A percentile compares a stretch with the other conserved stretches of the same genome.
phyloP scores from a whole-genome alignment of 2,888 invertebrate genomes.

The Hyposoter didymator region DNA sequence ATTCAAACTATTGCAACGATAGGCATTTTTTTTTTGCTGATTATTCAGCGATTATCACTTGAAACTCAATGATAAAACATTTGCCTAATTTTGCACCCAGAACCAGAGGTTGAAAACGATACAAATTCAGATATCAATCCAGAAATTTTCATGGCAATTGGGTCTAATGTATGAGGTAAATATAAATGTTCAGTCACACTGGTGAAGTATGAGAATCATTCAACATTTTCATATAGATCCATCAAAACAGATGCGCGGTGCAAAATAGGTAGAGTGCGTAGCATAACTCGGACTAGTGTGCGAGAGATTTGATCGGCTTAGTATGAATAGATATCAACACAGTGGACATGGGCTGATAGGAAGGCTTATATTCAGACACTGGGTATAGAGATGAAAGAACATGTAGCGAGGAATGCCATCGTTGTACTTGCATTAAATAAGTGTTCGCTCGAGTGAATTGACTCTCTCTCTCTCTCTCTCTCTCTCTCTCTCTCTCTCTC shows the following conservation, averaged over 20 bases:
- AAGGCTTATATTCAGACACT: slow-evolving; percentile 40
- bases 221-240: neutral
- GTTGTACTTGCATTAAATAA: slow-evolving; percentile 51
- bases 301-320: slow-evolving; percentile 35
- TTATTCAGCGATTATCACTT: slow-evolving; percentile 10
- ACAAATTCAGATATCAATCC: neutral
- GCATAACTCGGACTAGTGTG: slow-evolving; percentile 47
- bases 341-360: slow-evolving; percentile 36
- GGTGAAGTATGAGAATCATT: slow-evolving; percentile 20
- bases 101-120: too few species aligned
- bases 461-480: slow-evolving; percentile 13
- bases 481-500: too few species aligned
- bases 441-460: slow-evolving; percentile 42
- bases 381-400: slow-evolving; percentile 20
- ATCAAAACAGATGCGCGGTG: neutral
- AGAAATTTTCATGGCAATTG: slow-evolving; percentile 56
- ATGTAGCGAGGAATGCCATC: slow-evolving; percentile 37
- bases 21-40: neutral
- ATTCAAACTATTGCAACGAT: neutral
- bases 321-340: slow-evolving; percentile 9
- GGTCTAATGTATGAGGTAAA: neutral
- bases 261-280: slow-evolving; percentile 52
- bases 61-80: neutral
- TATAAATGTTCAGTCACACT: neutral
- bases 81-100: neutral